These are phyloP conservation scores for Listronotus bonariensis DNA, from an alignment of 1,140 invertebrate species.

Conservation along the genomic window DNA sequence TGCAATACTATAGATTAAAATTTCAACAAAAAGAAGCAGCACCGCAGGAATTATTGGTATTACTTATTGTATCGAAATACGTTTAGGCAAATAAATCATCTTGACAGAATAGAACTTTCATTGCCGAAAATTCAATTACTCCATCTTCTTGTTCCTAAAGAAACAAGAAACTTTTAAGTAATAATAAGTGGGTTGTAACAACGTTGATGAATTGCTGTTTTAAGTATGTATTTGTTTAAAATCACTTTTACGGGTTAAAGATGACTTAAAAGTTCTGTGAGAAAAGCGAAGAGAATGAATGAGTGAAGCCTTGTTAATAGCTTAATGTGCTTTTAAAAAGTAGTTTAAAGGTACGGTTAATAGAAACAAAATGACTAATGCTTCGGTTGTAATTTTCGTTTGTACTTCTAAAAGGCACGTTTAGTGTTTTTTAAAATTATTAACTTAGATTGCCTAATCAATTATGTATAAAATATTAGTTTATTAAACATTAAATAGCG, in stretches of 20 bases:
- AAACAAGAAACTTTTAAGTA: conserved; percentile 33
- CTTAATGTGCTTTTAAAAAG: conserved; percentile 19
- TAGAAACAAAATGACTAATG: too few relatives aligned
- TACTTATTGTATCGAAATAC: conserved; percentile 15
- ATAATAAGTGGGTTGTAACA: conserved; percentile 35
- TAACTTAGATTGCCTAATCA: too few relatives aligned
- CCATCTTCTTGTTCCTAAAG: conserved; percentile 22
- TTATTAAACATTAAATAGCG: too few relatives aligned
- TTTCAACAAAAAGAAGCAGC: too few relatives aligned
- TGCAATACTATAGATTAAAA: too few relatives aligned
- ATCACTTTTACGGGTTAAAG: conserved; percentile 29
- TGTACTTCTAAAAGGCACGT: too few relatives aligned
- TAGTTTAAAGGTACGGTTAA: conserved; percentile 1
- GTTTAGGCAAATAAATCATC: conserved; percentile 29
- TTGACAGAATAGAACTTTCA: conserved; percentile 29
- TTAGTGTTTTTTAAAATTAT: too few relatives aligned
- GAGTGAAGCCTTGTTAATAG: conserved; percentile 26
- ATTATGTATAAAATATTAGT: too few relatives aligned
- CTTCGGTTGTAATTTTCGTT: too few relatives aligned
- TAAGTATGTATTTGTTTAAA: conserved; percentile 34
- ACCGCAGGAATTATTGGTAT: too few relatives aligned
- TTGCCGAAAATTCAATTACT: conserved; percentile 36
- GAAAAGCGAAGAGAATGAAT: conserved; percentile 17
- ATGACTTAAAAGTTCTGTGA: conserved; percentile 24
- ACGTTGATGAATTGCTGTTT: conserved; percentile 33